Evolutionary conservation across 2,797 vertebrate genomes (phyloP).

Genomic region (Dermochelys coriacea): DNA sequence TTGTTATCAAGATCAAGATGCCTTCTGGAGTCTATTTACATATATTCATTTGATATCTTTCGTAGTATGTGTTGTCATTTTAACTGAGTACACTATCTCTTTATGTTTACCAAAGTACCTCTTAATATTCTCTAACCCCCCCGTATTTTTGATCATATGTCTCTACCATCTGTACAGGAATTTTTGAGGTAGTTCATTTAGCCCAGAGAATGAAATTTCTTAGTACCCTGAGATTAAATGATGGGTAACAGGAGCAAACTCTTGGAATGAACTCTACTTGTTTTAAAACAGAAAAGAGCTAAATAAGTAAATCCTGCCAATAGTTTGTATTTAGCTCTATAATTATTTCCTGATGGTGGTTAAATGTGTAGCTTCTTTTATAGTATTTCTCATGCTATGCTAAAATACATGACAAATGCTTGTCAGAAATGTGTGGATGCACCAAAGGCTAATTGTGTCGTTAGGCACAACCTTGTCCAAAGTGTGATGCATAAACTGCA

Average conservation of each 20-base stretch:
- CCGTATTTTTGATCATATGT: constrained; percentile 42
- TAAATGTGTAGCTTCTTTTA: background rate
- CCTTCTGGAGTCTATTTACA: background rate
- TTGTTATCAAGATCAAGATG: background rate
- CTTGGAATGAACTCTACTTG: background rate
- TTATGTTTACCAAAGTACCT: too few species aligned
- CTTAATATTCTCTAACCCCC: constrained; percentile 28
- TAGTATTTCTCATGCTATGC: background rate
- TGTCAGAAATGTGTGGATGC: constrained; percentile 38
- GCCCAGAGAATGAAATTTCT: background rate
- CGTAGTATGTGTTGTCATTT: background rate
- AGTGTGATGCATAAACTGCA: background rate
- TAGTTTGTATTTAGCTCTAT: constrained; percentile 10
- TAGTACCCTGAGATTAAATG: constrained; percentile 23
- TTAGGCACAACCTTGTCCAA: background rate
- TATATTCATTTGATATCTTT: background rate
- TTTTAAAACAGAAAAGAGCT: background rate
- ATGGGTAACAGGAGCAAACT: constrained; percentile 32
- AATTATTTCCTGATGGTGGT: background rate
- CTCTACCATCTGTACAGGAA: constrained; percentile 37
- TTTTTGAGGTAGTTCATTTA: constrained; percentile 10
- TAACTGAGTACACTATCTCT: background rate
- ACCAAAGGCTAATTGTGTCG: background rate
- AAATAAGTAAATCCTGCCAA: constrained; percentile 10
- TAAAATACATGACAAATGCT: background rate